A percentile compares a stretch with the other conserved stretches of the same genome.
Conservation (phyloP, 2,797 vertebrate species). For the Borostomias antarcticus region DNA sequence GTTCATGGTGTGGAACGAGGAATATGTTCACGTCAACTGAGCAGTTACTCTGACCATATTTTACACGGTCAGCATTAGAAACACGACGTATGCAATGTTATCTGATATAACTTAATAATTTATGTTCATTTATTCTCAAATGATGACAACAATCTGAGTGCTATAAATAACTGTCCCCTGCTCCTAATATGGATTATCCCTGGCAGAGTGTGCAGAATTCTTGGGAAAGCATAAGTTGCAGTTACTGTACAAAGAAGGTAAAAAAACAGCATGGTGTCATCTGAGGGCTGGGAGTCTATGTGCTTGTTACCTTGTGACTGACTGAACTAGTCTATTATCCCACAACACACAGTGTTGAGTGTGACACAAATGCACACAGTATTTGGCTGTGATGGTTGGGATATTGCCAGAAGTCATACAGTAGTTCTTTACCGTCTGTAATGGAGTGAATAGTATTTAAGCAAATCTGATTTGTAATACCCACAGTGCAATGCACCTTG, state of each 20-base stretch:
- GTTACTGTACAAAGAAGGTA: slow-evolving; percentile 14
- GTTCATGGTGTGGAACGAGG: slow-evolving; percentile 37
- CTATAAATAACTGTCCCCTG: slow-evolving; percentile 30
- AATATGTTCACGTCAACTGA: slow-evolving; percentile 29
- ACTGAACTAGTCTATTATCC: background rate
- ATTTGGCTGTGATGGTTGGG: background rate
- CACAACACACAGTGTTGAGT: too few species aligned
- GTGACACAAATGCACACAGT: too few species aligned
- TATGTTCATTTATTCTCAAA: background rate
- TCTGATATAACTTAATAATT: background rate
- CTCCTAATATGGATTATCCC: slow-evolving; percentile 55
- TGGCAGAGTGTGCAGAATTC: slow-evolving; percentile 55
- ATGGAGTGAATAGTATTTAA: too few species aligned
- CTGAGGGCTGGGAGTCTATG: too few species aligned
- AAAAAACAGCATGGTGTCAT: background rate
- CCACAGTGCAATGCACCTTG: background rate
- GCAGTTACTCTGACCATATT: slow-evolving; percentile 19
- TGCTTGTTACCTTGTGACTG: too few species aligned
- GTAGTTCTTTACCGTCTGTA: too few species aligned
- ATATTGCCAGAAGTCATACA: background rate
- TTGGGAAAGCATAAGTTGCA: slow-evolving; percentile 54
- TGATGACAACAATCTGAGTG: background rate
- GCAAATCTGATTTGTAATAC: background rate
- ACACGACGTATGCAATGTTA: background rate
- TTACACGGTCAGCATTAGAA: background rate